Evolutionary conservation across 2,888 invertebrate genomes (phyloP).

Genomic region (Cyclophora albipunctata): DNA sequence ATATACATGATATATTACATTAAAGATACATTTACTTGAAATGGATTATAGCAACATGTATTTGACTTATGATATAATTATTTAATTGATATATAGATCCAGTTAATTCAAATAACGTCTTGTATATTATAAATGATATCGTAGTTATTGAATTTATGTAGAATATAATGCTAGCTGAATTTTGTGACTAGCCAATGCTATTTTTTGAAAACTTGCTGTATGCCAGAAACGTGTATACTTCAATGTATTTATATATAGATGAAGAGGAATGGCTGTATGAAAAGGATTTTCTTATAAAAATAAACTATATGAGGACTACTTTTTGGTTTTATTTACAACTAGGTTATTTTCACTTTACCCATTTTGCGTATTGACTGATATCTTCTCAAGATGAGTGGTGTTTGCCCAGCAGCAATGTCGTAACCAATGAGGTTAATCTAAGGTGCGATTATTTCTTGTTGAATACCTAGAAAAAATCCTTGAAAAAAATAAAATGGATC

Average conservation of each 20-base stretch:
- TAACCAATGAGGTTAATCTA: too few species aligned
- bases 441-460: too few species aligned
- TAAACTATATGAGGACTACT: conserved; percentile 65
- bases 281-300: conserved; percentile 74
- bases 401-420: too few species aligned
- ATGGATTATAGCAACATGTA: conserved; percentile 11
- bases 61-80: conserved; percentile 13
- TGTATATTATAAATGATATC: conserved; percentile 57
- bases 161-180: conserved; percentile 68
- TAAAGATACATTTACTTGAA: too few species aligned
- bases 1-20: too few species aligned
- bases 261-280: conserved; percentile 63
- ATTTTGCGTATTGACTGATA: too few species aligned
- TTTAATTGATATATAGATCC: conserved; percentile 24
- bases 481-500: too few species aligned
- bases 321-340: conserved; percentile 21
- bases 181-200: conserved; percentile 72
- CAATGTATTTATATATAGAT: conserved; percentile 68
- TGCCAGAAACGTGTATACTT: conserved; percentile 55
- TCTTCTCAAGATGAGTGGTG: too few species aligned
- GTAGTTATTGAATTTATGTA: conserved; percentile 59
- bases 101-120: conserved; percentile 41
- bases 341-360: too few species aligned
- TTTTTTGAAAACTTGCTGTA: conserved; percentile 68
- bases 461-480: too few species aligned